Base-by-base conservation (phyloP, 2,888 invertebrate genomes). In the Octonoba sinensis region DNA sequence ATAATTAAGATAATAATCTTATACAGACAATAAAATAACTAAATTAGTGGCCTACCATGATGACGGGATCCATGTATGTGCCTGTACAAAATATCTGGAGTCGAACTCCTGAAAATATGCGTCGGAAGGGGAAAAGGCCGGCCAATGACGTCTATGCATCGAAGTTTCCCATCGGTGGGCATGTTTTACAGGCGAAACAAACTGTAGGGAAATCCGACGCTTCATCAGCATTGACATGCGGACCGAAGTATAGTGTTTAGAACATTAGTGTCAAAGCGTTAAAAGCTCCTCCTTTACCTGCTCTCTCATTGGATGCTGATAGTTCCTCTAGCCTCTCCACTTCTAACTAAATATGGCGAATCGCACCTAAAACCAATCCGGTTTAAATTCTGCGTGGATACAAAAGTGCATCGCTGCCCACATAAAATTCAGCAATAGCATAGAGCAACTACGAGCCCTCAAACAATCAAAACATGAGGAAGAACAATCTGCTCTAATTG, bases 331-430 rank as follows among this genome's bases (percentile, higher is more conserved):
- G 70, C 56, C 49, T 46, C 69, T 54, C 56, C 22, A 18, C 47
- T 65, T 64, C 49, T n/a, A 65, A 15, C 77, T 77, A 77, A 77
- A 77, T 77, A 77, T 65, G 77, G 77, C 64, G 69, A 70, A 18
- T 62, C 65, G 57, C 79, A 67, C 71, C 69, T 75, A 75, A 67
- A 73, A 51, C 47, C 79, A 59, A 79, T 67, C 79, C 73, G 87
- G 87, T 76, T 86, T 87, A 81, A 89, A 84, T 62, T 88, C 88
- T 78, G 86, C 71, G 77, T 76, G 76, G 76, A 51, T 60, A 60
- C 24, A 46, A 22, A 56, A 67, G 47, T n/a, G 56, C 57, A 20
- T 44, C 56, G n/a, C 74, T 44, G 76, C 76, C 76, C 70, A 76
- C 62, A 62, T 22, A 62, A 18, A 18, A 36, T 27, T 27, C 60